Conservation (phyloP, 2,888 invertebrate species). For the Frankliniella fusca region DNA sequence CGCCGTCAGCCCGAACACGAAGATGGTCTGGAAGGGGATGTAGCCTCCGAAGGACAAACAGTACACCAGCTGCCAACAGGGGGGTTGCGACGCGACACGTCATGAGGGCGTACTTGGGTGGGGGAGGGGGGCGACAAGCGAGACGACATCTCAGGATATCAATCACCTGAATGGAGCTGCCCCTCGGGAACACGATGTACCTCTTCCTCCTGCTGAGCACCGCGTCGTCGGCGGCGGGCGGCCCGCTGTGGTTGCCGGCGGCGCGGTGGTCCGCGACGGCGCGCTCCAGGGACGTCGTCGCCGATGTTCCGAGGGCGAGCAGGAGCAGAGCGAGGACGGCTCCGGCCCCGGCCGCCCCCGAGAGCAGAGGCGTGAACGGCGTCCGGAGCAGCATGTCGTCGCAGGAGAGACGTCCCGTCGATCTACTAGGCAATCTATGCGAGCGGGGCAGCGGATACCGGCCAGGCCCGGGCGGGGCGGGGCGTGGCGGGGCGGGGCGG, state of each 20-base stretch:
- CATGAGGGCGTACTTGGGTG: neutral
- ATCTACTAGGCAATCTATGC: neutral
- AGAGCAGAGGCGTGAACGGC: neutral
- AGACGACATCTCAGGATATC: no score
- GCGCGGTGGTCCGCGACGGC: neutral
- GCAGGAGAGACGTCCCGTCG: neutral
- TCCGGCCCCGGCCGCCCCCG: neutral
- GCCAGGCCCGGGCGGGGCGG: neutral
- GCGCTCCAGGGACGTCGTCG: neutral
- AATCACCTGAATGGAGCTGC: constrained; percentile 2
- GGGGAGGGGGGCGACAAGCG: no score
- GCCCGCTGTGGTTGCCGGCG: neutral
- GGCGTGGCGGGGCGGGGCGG: neutral
- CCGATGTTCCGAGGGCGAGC: neutral
- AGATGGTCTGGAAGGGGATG: constrained; percentile 18
- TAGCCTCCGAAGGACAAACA: neutral
- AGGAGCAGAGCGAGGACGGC: neutral
- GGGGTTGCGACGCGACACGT: neutral
- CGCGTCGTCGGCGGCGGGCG: neutral
- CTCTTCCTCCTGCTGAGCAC: neutral
- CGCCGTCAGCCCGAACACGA: constrained; percentile 3
- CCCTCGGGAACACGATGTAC: constrained; percentile 3
- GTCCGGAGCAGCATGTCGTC: neutral
- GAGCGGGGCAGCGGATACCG: neutral
- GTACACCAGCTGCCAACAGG: neutral